Evolutionary conservation across 2,113 vertebrate species (phyloP).

Genomic region (Canis aureus): DNA sequence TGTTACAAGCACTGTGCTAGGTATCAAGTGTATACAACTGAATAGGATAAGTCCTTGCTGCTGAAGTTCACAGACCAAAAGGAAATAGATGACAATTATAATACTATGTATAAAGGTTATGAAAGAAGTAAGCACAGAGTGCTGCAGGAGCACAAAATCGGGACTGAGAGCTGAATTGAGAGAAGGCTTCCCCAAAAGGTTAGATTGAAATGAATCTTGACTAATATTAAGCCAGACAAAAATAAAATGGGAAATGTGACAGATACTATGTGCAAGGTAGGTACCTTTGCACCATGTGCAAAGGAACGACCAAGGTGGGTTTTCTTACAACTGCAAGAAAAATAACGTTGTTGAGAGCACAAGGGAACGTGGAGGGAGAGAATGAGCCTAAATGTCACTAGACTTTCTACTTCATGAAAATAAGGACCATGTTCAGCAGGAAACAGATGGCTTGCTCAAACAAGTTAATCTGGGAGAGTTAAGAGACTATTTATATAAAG

Average conservation of each 20-base stretch:
- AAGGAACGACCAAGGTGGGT: background rate
- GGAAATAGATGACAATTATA: background rate
- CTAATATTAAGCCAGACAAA: background rate
- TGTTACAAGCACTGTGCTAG: background rate
- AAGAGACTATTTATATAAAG: background rate
- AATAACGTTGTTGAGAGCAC: background rate
- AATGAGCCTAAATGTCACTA: background rate
- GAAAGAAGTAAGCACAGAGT: background rate
- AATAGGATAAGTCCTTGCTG: background rate
- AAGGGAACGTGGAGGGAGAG: background rate
- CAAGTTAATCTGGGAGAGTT: background rate
- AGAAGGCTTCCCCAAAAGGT: background rate
- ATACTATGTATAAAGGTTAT: background rate
- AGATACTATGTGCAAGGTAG: background rate
- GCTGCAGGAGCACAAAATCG: background rate
- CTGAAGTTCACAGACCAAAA: background rate
- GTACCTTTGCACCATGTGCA: background rate
- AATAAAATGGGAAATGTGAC: background rate
- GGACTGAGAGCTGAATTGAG: background rate
- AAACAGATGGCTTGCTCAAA: constrained; percentile 7
- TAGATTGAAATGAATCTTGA: background rate
- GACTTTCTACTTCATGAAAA: background rate
- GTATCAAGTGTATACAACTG: background rate
- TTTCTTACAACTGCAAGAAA: background rate
- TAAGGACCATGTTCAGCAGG: background rate